Percentiles rank a stretch among this genome's conserved stretches.
Conservation (phyloP, 2,888 invertebrate genomes). For the Eledona agricola region DNA sequence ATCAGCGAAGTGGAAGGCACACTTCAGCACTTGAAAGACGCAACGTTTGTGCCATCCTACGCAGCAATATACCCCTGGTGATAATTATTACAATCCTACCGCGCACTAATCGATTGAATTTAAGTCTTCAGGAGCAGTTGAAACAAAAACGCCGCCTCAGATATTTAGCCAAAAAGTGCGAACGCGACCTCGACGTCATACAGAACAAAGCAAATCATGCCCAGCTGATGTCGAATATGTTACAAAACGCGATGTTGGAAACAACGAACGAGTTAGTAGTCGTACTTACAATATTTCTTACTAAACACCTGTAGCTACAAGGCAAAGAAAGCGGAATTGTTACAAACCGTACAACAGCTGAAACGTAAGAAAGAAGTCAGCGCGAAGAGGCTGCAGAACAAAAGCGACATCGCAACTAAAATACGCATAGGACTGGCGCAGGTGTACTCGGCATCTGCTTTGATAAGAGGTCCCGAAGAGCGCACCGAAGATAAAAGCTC, state of each 20-base stretch:
- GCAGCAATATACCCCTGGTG: conserved; percentile 63
- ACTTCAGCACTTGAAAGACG: conserved; percentile 59
- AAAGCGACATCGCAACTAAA: conserved; percentile 54
- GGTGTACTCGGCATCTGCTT: too few relatives aligned
- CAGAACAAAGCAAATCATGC: conserved; percentile 52
- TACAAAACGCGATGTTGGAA: conserved; percentile 53
- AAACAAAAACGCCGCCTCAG: conserved; percentile 50
- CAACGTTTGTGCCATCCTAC: conserved; percentile 60
- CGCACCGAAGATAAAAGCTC: too few relatives aligned
- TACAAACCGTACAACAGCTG: conserved; percentile 62
- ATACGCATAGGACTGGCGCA: too few relatives aligned
- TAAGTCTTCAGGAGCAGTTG: conserved; percentile 53
- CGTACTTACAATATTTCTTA: too few relatives aligned
- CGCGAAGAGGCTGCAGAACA: not conserved
- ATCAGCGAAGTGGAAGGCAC: conserved; percentile 58
- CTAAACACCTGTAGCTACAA: conserved; percentile 61
- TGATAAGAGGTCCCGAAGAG: too few relatives aligned
- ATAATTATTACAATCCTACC: too few relatives aligned
- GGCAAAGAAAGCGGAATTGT: conserved; percentile 62
- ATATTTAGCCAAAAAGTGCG: conserved; percentile 47
- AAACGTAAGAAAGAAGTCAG: conserved; percentile 61
- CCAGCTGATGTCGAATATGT: conserved; percentile 44
- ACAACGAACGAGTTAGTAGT: conserved; percentile 52
- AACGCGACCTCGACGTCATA: conserved; percentile 48
- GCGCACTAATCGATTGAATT: too few relatives aligned